These are phyloP conservation scores for Melanotaenia duboulayi DNA, from an alignment of 2,113 vertebrate genomes.

Conservation along the genomic window DNA sequence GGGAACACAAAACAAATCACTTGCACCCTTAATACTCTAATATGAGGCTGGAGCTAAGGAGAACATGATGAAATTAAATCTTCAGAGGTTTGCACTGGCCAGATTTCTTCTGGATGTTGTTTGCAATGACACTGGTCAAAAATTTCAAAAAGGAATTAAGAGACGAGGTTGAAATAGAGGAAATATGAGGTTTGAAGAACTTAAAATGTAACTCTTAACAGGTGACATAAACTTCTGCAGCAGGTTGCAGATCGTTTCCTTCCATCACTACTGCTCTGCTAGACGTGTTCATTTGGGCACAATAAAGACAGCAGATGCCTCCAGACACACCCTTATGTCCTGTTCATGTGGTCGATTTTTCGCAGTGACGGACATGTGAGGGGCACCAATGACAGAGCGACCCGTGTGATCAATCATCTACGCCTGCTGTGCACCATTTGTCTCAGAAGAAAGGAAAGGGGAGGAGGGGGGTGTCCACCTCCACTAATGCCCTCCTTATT, in stretches of 20 bases:
- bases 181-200: not conserved
- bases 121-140: not conserved
- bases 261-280: conserved; percentile 14
- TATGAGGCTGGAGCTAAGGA: not conserved
- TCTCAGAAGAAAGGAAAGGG: conserved; percentile 20
- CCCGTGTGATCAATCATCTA: conserved; percentile 63
- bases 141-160: not conserved
- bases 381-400: conserved; percentile 44
- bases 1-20: not conserved
- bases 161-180: not conserved
- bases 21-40: not conserved
- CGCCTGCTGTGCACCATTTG: conserved; percentile 48
- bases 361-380: conserved; percentile 16
- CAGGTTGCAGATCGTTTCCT: too few species aligned
- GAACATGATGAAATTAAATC: conserved; percentile 1
- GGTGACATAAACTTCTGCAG: too few species aligned
- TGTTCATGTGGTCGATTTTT: conserved; percentile 14
- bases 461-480: not conserved
- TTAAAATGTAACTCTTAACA: too few species aligned
- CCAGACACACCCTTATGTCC: conserved; percentile 41
- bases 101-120: conserved; percentile 12
- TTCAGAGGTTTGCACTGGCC: conserved; percentile 34
- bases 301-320: conserved; percentile 47
- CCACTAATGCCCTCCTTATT: not conserved
- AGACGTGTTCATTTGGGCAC: conserved; percentile 33